Evolutionary conservation across 2,113 vertebrate genomes (phyloP), one percentile per base, ranked within the genome.

Genomic region (Apistogramma diplotaenia): DNA sequence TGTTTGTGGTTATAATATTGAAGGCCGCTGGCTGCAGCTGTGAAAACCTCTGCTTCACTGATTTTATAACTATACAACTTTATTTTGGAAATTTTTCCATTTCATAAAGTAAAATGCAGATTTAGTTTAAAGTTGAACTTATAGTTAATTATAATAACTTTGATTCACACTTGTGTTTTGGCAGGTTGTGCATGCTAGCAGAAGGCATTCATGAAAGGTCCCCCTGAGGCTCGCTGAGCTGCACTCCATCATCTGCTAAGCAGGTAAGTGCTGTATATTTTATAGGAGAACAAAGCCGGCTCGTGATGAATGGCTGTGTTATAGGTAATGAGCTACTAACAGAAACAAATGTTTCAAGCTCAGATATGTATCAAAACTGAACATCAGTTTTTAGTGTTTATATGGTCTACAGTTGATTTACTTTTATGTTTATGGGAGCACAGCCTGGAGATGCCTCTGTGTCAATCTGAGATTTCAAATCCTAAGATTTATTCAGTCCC

Each of bases 381-480:
- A 35, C 1, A 73, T 71, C 57, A 56, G 15, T 33, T 79, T 84
- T 84, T 35, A 8, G 13, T 40, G 56, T 53, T 37, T 76, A 54
- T 74, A 43, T 72, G 46, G 76, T 74, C 43, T 37, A 29, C 58
- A 53, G 31, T 55, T 78, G 75, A 76, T 83, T 51, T 70, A 31
- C 65, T 70, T 70, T 70, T 29, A 70, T 70, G 65, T 65, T 67
- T 75, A 78, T 62, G 53, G 59, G 60, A 76, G 78, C 59, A 80
- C 82, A 85, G 65, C 87, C 86, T 2, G 35, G 56, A 49, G 86
- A 85, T 23, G 74, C 84, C 18, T 65, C 27, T 33, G 78, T 83
- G 84, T 89, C 84, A 91, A 31, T 91, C 89, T 91, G 80, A 82
- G 46, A 67, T 73, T 61, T 84, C n/a, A 81, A 84, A 61, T 84